Percentiles rank a stretch among this genome's conserved stretches.
Evolutionary conservation across 2,113 vertebrate species (phyloP).

Genomic region (Sceloporus undulatus): DNA sequence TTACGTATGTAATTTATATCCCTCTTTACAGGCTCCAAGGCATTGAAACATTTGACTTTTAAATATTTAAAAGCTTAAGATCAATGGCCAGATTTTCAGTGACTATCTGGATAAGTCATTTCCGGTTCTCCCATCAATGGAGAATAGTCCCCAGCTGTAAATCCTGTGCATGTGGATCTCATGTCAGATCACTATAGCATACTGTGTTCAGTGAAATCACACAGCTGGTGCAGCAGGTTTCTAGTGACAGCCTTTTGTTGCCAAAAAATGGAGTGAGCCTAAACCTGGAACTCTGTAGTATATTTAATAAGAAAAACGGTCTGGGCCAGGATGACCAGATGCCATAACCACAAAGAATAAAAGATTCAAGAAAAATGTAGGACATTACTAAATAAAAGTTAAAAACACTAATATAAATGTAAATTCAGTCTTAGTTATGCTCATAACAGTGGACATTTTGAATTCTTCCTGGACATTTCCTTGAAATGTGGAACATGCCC

Average conservation of each 20-base stretch:
- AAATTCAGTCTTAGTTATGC: too few relatives aligned
- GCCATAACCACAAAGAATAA: too few relatives aligned
- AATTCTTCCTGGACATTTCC: too few relatives aligned
- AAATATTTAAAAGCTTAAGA: conserved; percentile 20
- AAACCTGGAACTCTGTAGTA: neutral
- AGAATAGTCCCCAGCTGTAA: neutral
- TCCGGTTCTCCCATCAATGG: neutral
- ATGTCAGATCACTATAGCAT: neutral
- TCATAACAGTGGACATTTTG: too few relatives aligned
- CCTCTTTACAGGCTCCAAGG: too few relatives aligned
- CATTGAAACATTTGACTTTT: neutral
- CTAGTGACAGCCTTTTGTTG: conserved; percentile 19
- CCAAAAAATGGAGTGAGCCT: neutral
- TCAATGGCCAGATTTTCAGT: neutral
- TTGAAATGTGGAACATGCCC: too few relatives aligned
- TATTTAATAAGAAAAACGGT: neutral
- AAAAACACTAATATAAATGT: too few relatives aligned
- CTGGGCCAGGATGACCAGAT: neutral
- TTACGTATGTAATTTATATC: too few relatives aligned
- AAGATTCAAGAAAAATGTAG: too few relatives aligned
- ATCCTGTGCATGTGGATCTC: neutral
- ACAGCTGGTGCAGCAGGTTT: neutral
- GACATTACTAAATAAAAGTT: too few relatives aligned
- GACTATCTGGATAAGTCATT: neutral
- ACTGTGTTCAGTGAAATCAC: conserved; percentile 6